Percentiles rank a stretch among this genome's conserved stretches.
Conservation (phyloP, 2,113 vertebrate genomes). For the Burhinus oedicnemus region DNA sequence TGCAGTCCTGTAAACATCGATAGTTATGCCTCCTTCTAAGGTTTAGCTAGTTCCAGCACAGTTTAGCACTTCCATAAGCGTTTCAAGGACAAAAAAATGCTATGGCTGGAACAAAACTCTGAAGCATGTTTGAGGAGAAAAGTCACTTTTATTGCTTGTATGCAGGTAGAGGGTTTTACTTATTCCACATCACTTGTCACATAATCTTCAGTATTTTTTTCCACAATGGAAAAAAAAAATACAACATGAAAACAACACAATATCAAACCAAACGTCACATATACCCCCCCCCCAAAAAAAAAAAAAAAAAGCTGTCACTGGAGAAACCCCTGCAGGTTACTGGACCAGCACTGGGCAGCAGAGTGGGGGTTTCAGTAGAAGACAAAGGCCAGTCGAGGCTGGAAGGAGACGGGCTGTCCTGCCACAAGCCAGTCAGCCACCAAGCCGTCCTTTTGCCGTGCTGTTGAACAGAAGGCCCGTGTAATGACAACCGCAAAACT, state of each 20-base stretch:
- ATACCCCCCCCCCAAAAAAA: not conserved
- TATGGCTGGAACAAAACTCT: not conserved
- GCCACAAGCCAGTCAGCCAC: conserved; percentile 62
- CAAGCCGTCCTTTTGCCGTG: conserved; percentile 53
- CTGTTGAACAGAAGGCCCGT: conserved; percentile 67
- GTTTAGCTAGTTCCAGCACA: not conserved
- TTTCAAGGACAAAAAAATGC: not conserved
- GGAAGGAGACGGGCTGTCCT: conserved; percentile 49
- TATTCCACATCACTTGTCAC: not conserved
- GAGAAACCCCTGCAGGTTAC: conserved; percentile 12
- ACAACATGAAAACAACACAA: not conserved
- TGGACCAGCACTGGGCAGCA: not conserved
- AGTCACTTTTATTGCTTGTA: not conserved
- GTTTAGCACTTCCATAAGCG: not conserved
- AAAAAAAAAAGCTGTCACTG: not conserved
- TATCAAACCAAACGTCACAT: not conserved
- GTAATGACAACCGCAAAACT: conserved; percentile 79
- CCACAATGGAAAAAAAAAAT: not conserved
- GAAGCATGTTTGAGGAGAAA: not conserved
- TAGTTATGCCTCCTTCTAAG: not conserved
- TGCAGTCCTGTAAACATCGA: not conserved
- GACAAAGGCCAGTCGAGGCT: conserved; percentile 21
- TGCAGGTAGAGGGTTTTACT: not conserved
- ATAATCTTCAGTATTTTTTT: not conserved
- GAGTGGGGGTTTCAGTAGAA: not conserved